Conservation (phyloP, 2,113 vertebrate species). For the Lepus europaeus region DNA sequence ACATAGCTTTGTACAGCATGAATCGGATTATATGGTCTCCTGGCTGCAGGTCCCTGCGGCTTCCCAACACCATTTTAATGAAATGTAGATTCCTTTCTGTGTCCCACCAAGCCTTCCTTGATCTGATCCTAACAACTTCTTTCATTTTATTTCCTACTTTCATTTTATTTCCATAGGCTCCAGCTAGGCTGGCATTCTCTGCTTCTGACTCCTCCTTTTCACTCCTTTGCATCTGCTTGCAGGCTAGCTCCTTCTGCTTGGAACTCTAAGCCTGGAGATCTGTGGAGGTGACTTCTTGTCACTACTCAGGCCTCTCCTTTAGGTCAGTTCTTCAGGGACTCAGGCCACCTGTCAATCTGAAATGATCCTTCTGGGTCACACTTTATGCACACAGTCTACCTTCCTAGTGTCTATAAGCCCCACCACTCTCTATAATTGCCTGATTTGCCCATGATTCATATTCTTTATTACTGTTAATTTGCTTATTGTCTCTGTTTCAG, state of each 20-base stretch:
- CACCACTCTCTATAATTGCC: background rate
- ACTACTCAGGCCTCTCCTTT: too few relatives aligned
- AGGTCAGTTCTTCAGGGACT: background rate
- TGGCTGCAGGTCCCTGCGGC: background rate
- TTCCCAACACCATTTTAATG: background rate
- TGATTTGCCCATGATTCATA: background rate
- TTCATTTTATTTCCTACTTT: background rate
- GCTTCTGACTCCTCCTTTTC: background rate
- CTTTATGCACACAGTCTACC: background rate
- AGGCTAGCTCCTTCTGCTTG: background rate
- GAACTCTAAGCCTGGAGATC: background rate
- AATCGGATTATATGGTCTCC: background rate
- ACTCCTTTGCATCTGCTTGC: background rate
- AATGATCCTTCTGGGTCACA: background rate
- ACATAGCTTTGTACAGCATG: background rate
- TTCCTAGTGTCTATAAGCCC: background rate
- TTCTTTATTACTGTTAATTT: background rate
- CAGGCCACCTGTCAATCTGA: background rate
- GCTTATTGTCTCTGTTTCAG: background rate
- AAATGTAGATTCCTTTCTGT: background rate
- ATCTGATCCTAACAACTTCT: background rate
- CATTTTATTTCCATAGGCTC: fast-evolving
- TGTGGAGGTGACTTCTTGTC: background rate
- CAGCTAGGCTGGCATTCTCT: background rate
- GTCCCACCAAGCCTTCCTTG: background rate